Base-by-base conservation (phyloP, 2,888 invertebrate genomes). In the Brassicogethes aeneus region DNA sequence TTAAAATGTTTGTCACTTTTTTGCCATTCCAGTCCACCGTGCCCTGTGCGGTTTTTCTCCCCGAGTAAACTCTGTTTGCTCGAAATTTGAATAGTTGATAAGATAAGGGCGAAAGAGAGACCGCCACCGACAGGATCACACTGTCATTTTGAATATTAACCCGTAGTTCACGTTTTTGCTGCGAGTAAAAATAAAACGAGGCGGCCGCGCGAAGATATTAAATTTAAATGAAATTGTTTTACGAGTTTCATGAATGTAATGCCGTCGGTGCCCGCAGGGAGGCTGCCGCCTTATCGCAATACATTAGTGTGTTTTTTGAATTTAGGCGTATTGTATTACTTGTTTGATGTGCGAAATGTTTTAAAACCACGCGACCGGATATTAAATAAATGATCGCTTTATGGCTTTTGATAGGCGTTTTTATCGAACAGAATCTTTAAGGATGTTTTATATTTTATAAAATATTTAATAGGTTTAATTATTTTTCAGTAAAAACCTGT, bases 1-100 rank as follows among this genome's bases (percentile, higher is more conserved):
- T n/a, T n/a, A n/a, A n/a, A n/a, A n/a, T n/a, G n/a, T n/a, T n/a
- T n/a, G n/a, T n/a, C n/a, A n/a, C n/a, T n/a, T n/a, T n/a, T n/a
- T n/a, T n/a, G n/a, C n/a, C n/a, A n/a, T n/a, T n/a, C n/a, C n/a
- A n/a, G n/a, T n/a, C n/a, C n/a, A n/a, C n/a, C n/a, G n/a, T n/a
- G 15, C 37, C 46, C 41, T 49, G 43, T 46, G 44, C 41, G 17
- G 30, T 31, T 37, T 42, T 32, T 12, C 14, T 12, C 3, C 32
- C 12, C 37, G 41, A 36, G 34, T 39, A 39, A 42, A 33, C 34
- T 40, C 43, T 49, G 52, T 50, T 50, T 50, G 46, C 47, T 34
- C 34, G 37, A 44, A 44, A 44, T 50, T 50, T 52, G 50, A 51
- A 51, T 50, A 51, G 43, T 47, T 44, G 46, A 47, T 48, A 48